A percentile compares a stretch with the other conserved stretches of the same genome.
These are phyloP conservation scores for Charina bottae DNA, from an alignment of 2,113 vertebrate genomes.

Conservation along the genomic window DNA sequence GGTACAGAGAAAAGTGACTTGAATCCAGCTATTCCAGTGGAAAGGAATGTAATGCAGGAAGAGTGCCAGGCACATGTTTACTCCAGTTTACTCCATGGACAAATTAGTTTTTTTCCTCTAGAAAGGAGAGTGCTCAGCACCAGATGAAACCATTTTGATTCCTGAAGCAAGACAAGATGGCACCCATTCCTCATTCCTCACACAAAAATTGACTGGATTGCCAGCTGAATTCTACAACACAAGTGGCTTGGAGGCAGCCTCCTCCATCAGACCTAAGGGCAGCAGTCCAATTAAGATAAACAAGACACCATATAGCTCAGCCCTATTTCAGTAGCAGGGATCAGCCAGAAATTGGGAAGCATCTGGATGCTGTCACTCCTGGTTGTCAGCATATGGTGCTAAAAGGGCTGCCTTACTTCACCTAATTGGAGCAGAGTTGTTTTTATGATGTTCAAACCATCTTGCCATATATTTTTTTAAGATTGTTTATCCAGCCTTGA, in stretches of 20 bases:
- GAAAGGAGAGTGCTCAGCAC: background rate
- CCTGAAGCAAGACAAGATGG: background rate
- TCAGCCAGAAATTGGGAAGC: background rate
- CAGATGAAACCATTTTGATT: background rate
- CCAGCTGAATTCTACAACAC: background rate
- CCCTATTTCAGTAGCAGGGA: background rate
- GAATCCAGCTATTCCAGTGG: background rate
- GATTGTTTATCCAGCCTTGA: no score
- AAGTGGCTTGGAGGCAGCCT: background rate
- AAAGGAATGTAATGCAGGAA: background rate
- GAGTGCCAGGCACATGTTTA: background rate
- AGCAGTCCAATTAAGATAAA: background rate
- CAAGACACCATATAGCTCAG: background rate
- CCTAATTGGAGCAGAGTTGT: background rate
- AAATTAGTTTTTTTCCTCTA: background rate
- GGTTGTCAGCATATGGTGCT: background rate
- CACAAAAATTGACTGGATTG: background rate
- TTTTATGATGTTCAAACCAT: background rate
- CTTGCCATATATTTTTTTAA: no score
- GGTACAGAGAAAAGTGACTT: background rate
- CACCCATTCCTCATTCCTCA: background rate
- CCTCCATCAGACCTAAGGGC: background rate
- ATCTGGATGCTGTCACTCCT: background rate
- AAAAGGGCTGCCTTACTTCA: background rate
- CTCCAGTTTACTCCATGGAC: background rate